A percentile compares a stretch with the other conserved stretches of the same genome.
Conservation (phyloP, 2,888 invertebrate species). For the Amphipoea lucens region DNA sequence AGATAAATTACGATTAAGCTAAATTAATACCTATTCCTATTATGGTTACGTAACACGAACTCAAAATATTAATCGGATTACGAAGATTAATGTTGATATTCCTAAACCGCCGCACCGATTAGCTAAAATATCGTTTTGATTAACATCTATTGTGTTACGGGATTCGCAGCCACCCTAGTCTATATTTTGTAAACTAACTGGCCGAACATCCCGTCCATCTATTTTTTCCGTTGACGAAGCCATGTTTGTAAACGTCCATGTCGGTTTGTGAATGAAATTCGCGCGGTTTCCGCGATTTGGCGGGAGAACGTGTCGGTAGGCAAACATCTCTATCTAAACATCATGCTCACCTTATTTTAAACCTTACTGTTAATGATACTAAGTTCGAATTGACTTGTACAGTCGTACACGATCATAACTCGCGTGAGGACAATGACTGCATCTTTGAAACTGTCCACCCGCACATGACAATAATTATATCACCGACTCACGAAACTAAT, state of each 20-base stretch:
- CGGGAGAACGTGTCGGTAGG: conserved; percentile 73
- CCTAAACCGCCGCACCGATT: conserved; percentile 44
- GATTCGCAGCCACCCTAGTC: conserved; percentile 83
- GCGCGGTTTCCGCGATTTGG: conserved; percentile 86
- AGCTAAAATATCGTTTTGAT: conserved; percentile 65
- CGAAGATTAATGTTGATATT: conserved; percentile 50
- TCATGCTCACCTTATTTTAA: conserved; percentile 22
- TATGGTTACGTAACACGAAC: neutral
- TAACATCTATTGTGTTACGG: conserved; percentile 73
- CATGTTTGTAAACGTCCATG: conserved; percentile 86
- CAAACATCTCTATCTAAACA: conserved; percentile 65
- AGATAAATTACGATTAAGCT: conserved; percentile 1
- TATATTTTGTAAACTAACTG: conserved; percentile 87
- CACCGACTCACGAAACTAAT: conserved; percentile 25
- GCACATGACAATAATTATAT: conserved; percentile 45
- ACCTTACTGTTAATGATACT: conserved; percentile 12
- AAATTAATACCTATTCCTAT: neutral
- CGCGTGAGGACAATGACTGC: conserved; percentile 64
- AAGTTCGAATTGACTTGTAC: conserved; percentile 32
- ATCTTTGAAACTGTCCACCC: conserved; percentile 59
- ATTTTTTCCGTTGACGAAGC: conserved; percentile 87
- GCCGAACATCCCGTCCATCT: conserved; percentile 85
- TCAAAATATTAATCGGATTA: conserved; percentile 4
- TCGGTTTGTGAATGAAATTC: conserved; percentile 88
- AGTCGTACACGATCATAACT: conserved; percentile 49